These are phyloP conservation scores for Mustelus asterias DNA, from an alignment of 2,113 vertebrate genomes.

Conservation along the genomic window DNA sequence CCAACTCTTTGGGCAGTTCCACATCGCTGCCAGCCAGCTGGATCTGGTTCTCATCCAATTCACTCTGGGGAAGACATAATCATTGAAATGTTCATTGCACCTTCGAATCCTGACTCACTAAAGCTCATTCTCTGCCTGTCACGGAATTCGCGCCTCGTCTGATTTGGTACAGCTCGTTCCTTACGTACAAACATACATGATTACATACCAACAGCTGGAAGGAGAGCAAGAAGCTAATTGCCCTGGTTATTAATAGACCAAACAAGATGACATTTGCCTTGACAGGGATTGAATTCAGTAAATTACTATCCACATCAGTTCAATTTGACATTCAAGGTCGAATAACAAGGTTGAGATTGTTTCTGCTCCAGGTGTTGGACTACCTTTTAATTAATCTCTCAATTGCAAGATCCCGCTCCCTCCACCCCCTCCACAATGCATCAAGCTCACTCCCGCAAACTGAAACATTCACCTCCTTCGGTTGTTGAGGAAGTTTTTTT, in stretches of 20 bases:
- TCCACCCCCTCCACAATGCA: not conserved
- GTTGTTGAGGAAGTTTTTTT: no score
- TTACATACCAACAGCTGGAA: not conserved
- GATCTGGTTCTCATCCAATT: slow-evolving; percentile 86
- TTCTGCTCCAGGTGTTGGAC: not conserved
- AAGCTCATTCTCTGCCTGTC: not conserved
- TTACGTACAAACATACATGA: not conserved
- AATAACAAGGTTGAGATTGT: slow-evolving; percentile 29
- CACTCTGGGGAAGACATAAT: slow-evolving; percentile 60
- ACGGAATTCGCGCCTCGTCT: no score
- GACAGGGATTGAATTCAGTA: slow-evolving; percentile 14
- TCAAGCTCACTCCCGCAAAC: not conserved
- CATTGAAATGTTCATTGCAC: not conserved
- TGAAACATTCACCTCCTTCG: not conserved
- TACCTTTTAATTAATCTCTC: slow-evolving; percentile 30
- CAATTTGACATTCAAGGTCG: slow-evolving; percentile 16
- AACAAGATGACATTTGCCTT: not conserved
- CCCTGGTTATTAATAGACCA: slow-evolving; percentile 30
- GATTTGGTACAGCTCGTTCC: not conserved
- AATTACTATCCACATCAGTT: not conserved
- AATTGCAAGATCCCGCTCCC: not conserved
- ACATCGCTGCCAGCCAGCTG: slow-evolving; percentile 83
- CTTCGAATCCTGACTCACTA: not conserved
- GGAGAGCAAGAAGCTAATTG: not conserved
- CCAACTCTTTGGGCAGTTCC: slow-evolving; percentile 83